Evolutionary conservation across 2,797 vertebrate species (phyloP).

Genomic region (Otolemur crassicaudatus): DNA sequence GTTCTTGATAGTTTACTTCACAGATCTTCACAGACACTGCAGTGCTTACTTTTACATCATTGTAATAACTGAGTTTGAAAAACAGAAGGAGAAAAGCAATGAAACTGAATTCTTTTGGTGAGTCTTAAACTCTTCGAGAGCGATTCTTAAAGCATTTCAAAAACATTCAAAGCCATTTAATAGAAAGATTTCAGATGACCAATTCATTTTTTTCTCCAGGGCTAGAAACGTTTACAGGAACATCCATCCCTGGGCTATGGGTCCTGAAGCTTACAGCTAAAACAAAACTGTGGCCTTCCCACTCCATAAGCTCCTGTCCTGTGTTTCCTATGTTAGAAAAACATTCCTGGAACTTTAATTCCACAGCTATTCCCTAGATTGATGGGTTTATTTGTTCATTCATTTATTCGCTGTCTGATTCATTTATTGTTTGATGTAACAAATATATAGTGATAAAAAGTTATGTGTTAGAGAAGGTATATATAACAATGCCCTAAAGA

Average conservation of each 20-base stretch:
- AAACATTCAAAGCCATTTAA: background rate
- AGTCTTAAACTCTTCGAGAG: background rate
- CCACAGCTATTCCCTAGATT: background rate
- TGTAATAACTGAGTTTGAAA: background rate
- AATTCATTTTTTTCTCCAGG: background rate
- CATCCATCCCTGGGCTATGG: background rate
- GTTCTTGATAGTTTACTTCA: conserved; percentile 29
- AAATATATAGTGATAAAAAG: background rate
- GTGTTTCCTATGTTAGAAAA: background rate
- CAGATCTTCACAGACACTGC: background rate
- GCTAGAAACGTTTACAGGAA: background rate
- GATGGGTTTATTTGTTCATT: background rate
- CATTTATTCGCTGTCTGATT: background rate
- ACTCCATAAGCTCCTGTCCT: background rate
- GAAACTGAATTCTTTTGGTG: background rate
- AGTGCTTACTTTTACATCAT: background rate
- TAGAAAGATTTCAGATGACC: background rate
- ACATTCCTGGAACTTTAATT: background rate
- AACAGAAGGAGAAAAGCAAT: background rate
- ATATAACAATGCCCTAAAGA: background rate
- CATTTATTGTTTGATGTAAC: conserved; percentile 24
- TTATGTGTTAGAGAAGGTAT: background rate
- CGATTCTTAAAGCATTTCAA: background rate
- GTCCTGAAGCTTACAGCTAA: background rate
- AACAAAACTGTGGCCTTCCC: background rate